Conservation (phyloP, 2,888 invertebrate species). For the Apodemia duryi region DNA sequence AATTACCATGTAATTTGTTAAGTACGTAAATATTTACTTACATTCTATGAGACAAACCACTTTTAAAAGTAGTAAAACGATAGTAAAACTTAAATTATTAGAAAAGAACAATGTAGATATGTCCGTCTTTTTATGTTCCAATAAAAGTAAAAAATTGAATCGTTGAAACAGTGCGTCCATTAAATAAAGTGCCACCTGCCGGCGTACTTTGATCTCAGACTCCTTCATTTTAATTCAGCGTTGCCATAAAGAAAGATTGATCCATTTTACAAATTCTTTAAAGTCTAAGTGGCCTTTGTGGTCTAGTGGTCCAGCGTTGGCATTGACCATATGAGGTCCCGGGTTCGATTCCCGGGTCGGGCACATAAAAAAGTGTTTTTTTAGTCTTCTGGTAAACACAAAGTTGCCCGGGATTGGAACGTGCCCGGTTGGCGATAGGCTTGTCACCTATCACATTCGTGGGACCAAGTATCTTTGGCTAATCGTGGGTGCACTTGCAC, state of each 20-base stretch:
- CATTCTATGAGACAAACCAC: not conserved
- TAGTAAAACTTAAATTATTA: not conserved
- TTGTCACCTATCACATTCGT: too few relatives aligned
- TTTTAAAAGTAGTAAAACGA: not conserved
- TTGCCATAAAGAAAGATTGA: not conserved
- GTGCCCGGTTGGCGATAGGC: too few relatives aligned
- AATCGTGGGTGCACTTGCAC: too few relatives aligned
- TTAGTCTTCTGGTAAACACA: too few relatives aligned
- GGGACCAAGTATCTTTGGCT: too few relatives aligned
- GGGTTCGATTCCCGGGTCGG: too few relatives aligned
- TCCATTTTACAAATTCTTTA: not conserved
- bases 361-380: too few relatives aligned
- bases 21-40: not conserved
- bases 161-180: constrained; percentile 4
- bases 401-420: too few relatives aligned
- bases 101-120: not conserved
- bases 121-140: constrained; percentile 18
- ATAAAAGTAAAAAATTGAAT: constrained; percentile 16
- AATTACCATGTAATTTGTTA: too few relatives aligned
- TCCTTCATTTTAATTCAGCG: not conserved
- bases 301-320: too few relatives aligned
- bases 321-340: too few relatives aligned
- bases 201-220: constrained; percentile 2
- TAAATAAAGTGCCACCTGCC: constrained; percentile 12
- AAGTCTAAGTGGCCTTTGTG: too few relatives aligned